These are phyloP conservation scores for Halictus rubicundus DNA, from an alignment of 1,140 invertebrate genomes.

Conservation along the genomic window DNA sequence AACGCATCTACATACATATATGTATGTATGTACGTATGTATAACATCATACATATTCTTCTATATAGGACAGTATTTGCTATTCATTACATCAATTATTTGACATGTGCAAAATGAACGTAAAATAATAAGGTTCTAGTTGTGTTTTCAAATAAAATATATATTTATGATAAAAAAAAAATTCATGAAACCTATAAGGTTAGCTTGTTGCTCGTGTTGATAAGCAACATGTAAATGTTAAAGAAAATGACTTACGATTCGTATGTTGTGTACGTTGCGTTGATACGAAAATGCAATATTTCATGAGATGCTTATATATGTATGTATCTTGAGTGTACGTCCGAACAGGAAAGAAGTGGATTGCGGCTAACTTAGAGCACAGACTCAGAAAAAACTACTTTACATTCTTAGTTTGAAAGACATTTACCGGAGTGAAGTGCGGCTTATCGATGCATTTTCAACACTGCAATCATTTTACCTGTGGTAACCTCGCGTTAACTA, in stretches of 20 bases:
- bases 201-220: background rate
- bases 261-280: background rate
- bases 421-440: constrained; percentile 17
- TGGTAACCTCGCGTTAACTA: background rate
- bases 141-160: background rate
- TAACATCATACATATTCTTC: too few relatives aligned
- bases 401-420: constrained; percentile 7
- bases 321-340: background rate
- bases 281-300: background rate
- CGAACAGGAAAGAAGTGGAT: background rate
- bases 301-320: background rate
- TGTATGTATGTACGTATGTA: too few relatives aligned
- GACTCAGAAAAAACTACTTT: constrained; percentile 34
- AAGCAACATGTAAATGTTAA: background rate
- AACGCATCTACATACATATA: background rate
- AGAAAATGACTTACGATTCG: constrained; percentile 16
- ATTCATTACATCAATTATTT: too few relatives aligned
- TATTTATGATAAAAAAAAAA: background rate
- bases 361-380: constrained; percentile 16
- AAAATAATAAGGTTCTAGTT: background rate
- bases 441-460: constrained; percentile 4
- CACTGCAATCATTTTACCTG: background rate
- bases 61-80: too few relatives aligned
- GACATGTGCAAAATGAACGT: too few relatives aligned
- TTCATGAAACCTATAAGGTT: background rate